These are phyloP conservation scores for Diaprepes abbreviatus DNA, from an alignment of 2,888 invertebrate genomes.

Conservation along the genomic window DNA sequence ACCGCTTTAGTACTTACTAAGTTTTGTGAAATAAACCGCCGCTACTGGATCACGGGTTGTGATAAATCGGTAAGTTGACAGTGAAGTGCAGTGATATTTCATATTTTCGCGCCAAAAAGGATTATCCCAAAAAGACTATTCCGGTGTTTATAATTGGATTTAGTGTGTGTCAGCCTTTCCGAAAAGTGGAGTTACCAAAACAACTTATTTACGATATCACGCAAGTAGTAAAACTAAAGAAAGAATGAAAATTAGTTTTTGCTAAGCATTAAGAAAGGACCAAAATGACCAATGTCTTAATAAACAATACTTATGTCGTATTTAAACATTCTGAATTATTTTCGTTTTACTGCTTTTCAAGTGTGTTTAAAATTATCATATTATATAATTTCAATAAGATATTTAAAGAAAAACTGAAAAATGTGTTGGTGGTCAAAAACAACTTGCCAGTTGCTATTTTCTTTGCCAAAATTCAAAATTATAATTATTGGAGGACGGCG, in stretches of 20 bases:
- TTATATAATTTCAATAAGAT: conserved; percentile 5
- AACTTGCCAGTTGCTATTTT: conserved; percentile 31
- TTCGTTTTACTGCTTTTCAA: not conserved
- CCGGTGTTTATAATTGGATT: conserved; percentile 25
- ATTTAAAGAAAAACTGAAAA: conserved; percentile 25
- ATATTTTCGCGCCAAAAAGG: conserved; percentile 24
- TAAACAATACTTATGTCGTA: too few species aligned
- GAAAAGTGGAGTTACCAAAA: conserved; percentile 17
- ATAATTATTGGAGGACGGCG: conserved; percentile 35
- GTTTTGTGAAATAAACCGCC: conserved; percentile 57
- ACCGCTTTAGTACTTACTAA: conserved; percentile 51
- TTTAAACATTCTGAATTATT: not conserved
- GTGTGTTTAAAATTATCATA: not conserved
- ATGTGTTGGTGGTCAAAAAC: conserved; percentile 29
- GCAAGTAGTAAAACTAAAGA: conserved; percentile 15
- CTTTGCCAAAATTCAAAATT: conserved; percentile 54
- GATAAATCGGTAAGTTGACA: conserved; percentile 65
- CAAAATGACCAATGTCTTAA: too few species aligned
- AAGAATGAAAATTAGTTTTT: not conserved
- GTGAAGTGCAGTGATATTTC: conserved; percentile 56
- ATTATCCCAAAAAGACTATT: conserved; percentile 20
- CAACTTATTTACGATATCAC: conserved; percentile 12
- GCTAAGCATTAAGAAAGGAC: not conserved
- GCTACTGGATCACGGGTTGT: conserved; percentile 64
- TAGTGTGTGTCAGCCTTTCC: conserved; percentile 24